These are phyloP conservation scores for Sphecodes monilicornis DNA, from an alignment of 2,888 invertebrate genomes.

Conservation along the genomic window DNA sequence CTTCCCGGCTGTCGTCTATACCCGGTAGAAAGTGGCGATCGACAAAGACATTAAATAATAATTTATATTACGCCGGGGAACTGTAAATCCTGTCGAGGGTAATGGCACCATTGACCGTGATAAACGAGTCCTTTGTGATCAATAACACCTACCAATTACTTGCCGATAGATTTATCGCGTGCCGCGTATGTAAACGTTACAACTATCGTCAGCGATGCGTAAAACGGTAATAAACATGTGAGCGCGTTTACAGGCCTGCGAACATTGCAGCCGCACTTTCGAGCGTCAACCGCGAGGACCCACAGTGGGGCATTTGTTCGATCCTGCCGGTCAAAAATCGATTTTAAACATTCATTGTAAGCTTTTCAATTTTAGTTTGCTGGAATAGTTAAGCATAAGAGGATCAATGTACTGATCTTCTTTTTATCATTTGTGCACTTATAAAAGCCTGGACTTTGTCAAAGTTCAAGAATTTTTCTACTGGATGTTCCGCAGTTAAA, in stretches of 20 bases:
- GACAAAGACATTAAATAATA: slow-evolving; percentile 49
- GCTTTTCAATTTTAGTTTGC: too few species aligned
- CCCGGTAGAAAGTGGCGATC: slow-evolving; percentile 21
- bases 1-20: background rate
- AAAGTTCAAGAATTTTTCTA: too few species aligned
- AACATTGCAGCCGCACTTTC: slow-evolving; percentile 47
- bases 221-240: slow-evolving; percentile 61
- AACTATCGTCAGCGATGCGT: slow-evolving; percentile 60
- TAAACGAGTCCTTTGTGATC: slow-evolving; percentile 62
- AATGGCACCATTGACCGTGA: slow-evolving; percentile 59
- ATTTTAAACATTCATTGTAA: too few species aligned
- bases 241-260: slow-evolving; percentile 32
- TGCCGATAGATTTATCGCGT: slow-evolving; percentile 59
- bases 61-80: slow-evolving; percentile 34
- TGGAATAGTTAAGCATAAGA: too few species aligned
- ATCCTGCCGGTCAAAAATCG: too few species aligned
- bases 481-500: too few species aligned
- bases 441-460: too few species aligned
- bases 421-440: too few species aligned
- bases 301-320: background rate
- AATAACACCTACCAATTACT: slow-evolving; percentile 66
- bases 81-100: slow-evolving; percentile 44
- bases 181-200: slow-evolving; percentile 40
- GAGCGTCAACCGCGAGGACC: slow-evolving; percentile 12
- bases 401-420: too few species aligned